Evolutionary conservation across 2,797 vertebrate species (phyloP).

Genomic region (Gallinago stenura): DNA sequence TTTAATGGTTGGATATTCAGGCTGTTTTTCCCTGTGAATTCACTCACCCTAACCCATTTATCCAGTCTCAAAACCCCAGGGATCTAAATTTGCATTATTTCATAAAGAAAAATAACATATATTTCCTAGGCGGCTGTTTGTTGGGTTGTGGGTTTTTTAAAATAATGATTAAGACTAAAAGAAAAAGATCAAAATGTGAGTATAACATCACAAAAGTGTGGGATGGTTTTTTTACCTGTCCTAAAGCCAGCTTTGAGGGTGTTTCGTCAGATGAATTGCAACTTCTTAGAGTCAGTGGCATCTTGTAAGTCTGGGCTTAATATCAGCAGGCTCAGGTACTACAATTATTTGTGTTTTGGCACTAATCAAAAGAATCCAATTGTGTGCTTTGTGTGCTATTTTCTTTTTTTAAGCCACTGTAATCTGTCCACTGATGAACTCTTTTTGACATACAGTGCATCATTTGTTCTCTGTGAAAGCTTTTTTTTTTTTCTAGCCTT

Average conservation of each 20-base stretch:
- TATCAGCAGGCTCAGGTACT: background rate
- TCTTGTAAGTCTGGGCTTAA: background rate
- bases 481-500: background rate
- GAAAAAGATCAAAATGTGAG: background rate
- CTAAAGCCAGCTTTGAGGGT: background rate
- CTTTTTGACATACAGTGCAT: background rate
- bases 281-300: background rate
- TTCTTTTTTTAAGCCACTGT: background rate
- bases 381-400: background rate
- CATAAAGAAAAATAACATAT: background rate
- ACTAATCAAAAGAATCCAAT: background rate
- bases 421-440: slow-evolving; percentile 4
- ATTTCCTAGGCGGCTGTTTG: background rate
- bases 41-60: background rate
- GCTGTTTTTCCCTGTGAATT: background rate
- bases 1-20: background rate
- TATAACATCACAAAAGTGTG: background rate
- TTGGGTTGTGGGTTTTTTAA: background rate
- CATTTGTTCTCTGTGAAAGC: slow-evolving; percentile 1
- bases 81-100: background rate
- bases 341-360: slow-evolving; percentile 31
- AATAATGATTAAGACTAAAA: background rate
- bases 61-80: too few species aligned
- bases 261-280: background rate
- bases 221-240: background rate